phyloP scores from a whole-genome alignment of 2,797 vertebrate genomes.

The Glossophaga mutica region DNA sequence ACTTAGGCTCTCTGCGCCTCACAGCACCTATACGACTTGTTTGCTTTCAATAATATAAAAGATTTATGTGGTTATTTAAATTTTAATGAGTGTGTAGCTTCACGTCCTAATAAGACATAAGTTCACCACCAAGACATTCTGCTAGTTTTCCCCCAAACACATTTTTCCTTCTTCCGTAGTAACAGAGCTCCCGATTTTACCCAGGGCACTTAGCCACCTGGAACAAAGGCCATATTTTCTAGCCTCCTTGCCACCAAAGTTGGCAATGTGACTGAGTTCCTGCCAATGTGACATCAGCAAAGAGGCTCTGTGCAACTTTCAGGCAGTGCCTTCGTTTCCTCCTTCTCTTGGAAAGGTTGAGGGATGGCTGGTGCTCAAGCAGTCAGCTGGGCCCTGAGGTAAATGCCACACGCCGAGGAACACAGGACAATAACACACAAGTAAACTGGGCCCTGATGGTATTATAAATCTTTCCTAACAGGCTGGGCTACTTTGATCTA shows the following conservation, averaged over 20 bases:
- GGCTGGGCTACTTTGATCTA: background rate
- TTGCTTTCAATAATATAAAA: background rate
- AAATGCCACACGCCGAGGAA: background rate
- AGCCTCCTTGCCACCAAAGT: background rate
- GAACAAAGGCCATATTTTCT: background rate
- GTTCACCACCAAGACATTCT: background rate
- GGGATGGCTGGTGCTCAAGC: background rate
- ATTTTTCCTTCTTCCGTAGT: background rate
- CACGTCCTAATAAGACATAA: constrained; percentile 7
- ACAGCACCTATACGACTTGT: background rate
- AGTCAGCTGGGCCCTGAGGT: background rate
- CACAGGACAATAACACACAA: background rate
- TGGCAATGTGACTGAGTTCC: background rate
- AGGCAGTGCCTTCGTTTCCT: background rate
- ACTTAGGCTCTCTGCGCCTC: background rate
- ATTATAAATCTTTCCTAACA: background rate
- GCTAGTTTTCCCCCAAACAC: background rate
- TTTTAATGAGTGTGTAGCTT: background rate
- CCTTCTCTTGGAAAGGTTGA: background rate
- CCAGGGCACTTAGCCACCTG: background rate
- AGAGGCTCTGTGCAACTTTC: background rate
- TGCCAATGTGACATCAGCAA: background rate
- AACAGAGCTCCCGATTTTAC: background rate
- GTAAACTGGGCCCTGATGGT: background rate
- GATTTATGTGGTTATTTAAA: constrained; percentile 2